Evolutionary conservation across 2,888 invertebrate species (phyloP).

Genomic region (Drosophila pegasa): DNA sequence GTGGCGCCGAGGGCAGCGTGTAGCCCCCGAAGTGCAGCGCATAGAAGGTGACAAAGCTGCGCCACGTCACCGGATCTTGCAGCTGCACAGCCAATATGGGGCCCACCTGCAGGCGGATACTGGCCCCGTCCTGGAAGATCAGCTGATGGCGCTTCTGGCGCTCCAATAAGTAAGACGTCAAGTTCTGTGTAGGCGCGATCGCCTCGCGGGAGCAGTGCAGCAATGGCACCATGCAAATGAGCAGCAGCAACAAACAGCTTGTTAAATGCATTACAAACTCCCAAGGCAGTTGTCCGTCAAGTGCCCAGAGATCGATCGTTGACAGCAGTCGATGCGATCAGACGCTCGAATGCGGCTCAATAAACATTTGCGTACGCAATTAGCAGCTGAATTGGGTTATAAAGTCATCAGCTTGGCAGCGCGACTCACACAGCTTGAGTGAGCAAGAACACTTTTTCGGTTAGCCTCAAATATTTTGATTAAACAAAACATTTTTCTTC

Average conservation of each 20-base stretch:
- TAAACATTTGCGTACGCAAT: slow-evolving; percentile 41
- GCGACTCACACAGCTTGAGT: neutral
- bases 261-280: slow-evolving; percentile 24
- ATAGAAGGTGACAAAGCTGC: slow-evolving; percentile 71
- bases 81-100: slow-evolving; percentile 72
- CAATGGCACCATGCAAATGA: slow-evolving; percentile 23
- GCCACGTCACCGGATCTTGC: slow-evolving; percentile 77
- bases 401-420: slow-evolving; percentile 31
- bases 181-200: slow-evolving; percentile 41
- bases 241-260: slow-evolving; percentile 20
- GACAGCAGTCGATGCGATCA: slow-evolving; percentile 2
- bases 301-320: slow-evolving; percentile 25
- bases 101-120: slow-evolving; percentile 62
- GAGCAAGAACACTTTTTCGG: neutral
- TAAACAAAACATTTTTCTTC: neutral
- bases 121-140: slow-evolving; percentile 56
- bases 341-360: slow-evolving; percentile 1
- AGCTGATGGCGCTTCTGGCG: slow-evolving; percentile 65
- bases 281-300: neutral
- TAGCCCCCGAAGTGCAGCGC: slow-evolving; percentile 79
- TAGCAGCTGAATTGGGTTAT: slow-evolving; percentile 59
- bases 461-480: neutral
- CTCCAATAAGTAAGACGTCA: slow-evolving; percentile 50
- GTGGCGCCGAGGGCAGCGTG: slow-evolving; percentile 72
- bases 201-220: slow-evolving; percentile 36